Evolutionary conservation across 2,888 invertebrate genomes (phyloP), one percentile per base, ranked within the genome.

Genomic region (Netelia melanura): DNA sequence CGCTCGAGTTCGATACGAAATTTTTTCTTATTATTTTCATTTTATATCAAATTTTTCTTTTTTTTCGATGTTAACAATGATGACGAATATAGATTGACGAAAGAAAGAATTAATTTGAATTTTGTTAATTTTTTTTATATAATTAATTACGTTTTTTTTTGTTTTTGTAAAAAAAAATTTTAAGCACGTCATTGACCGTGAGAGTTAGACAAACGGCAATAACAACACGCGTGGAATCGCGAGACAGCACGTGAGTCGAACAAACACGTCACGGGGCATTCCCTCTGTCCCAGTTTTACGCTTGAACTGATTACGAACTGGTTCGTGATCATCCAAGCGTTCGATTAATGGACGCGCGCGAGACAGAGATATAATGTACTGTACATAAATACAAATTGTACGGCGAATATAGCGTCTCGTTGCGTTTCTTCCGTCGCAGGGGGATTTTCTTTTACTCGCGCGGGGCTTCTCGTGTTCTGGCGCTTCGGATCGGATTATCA

Each of bases 251-350:
- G 82, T 82, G 82, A 82, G 75, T 62, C 76, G 79, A 79, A 85
- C 65, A 85, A 82, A 85, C 85, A 85, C 85, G 85, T 85, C 85
- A 85, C 85, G 85, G 85, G 85, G 85, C 82, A 85, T 85, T 85
- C 85, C 85, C 86, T 84, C 84, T 89, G 89, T 85, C 88, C 88
- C 88, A 89, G 90, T 92, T 92, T 92, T 92, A 90, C 91, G 90
- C 90, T 90, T 90, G 88, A 91, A 90, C 92, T 91, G 89, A 91
- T 91, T 89, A 88, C 89, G 90, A 92, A 92, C 92, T 92, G 92
- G 92, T 92, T 92, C 88, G 90, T 90, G 92, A 89, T 87, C 91
- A 91, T 92, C 92, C 91, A 92, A 92, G 90, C 92, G 91, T 92
- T 92, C 86, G 90, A 91, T 91, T 89, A 90, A 89, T 89, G 89